These are phyloP conservation scores for Rhaphigaster nebulosa DNA, from an alignment of 2,888 invertebrate genomes.

Conservation along the genomic window DNA sequence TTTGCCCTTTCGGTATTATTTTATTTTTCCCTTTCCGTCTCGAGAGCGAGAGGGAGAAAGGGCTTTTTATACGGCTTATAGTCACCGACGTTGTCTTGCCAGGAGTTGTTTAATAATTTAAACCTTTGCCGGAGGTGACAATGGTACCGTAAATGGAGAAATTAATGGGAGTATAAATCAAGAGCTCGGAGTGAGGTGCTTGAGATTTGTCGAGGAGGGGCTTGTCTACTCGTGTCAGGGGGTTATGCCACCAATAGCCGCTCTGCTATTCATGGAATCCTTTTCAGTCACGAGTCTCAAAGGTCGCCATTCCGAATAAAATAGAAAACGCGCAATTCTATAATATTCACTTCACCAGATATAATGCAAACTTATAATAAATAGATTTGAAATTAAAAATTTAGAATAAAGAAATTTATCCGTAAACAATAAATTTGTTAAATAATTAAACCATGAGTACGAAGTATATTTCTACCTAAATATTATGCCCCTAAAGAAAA, in stretches of 20 bases:
- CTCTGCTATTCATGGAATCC: constrained; percentile 34
- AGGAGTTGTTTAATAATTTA: constrained; percentile 48
- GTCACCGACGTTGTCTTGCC: constrained; percentile 4
- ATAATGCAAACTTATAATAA: not conserved
- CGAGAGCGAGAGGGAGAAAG: not conserved
- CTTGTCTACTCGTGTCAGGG: constrained; percentile 1
- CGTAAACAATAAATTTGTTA: no score
- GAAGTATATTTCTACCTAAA: no score
- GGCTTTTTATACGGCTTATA: constrained; percentile 20
- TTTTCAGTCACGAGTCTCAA: constrained; percentile 31
- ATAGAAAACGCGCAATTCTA: not conserved
- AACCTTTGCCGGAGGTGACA: constrained; percentile 34
- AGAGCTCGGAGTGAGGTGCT: not conserved
- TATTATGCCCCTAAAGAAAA: no score
- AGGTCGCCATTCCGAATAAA: constrained; percentile 32
- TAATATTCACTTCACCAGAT: not conserved
- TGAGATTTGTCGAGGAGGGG: not conserved
- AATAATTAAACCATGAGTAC: no score
- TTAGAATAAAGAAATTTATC: no score
- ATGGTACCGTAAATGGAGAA: constrained; percentile 53
- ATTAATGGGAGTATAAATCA: constrained; percentile 56
- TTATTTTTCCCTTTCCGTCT: constrained; percentile 6
- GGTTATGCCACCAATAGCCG: constrained; percentile 33
- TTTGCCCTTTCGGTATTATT: not conserved
- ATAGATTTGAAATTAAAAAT: no score